phyloP scores from a whole-genome alignment of 1,140 invertebrate genomes.

The Nymphalis io region DNA sequence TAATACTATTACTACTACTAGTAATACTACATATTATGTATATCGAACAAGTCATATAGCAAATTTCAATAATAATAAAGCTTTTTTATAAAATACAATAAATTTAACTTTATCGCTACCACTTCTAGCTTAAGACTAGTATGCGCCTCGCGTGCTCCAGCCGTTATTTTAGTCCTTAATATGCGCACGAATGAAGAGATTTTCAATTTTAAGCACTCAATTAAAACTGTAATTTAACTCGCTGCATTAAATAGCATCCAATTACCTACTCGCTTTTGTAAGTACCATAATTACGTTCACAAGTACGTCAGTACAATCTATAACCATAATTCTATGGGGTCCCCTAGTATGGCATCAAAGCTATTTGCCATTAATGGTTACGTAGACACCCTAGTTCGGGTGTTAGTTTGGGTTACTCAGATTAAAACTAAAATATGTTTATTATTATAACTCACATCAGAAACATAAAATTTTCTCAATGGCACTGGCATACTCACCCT shows the following conservation, averaged over 20 bases:
- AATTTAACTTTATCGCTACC: constrained; percentile 5
- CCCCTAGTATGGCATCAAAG: not conserved
- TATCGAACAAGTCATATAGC: too few relatives aligned
- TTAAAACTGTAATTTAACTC: constrained; percentile 43
- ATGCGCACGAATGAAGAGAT: constrained; percentile 49
- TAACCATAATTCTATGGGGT: not conserved
- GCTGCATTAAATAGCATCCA: constrained; percentile 36
- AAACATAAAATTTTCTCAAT: too few relatives aligned
- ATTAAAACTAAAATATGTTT: not conserved
- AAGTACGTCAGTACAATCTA: constrained; percentile 20
- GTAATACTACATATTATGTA: too few relatives aligned
- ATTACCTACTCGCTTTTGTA: constrained; percentile 32
- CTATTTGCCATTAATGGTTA: not conserved
- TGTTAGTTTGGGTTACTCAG: too few relatives aligned
- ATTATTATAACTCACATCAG: too few relatives aligned
- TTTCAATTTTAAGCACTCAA: constrained; percentile 51
- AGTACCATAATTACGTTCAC: constrained; percentile 15
- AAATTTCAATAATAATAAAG: not conserved
- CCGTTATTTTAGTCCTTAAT: constrained; percentile 46
- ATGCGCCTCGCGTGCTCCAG: constrained; percentile 40
- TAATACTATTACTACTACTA: too few relatives aligned
- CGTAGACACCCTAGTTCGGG: not conserved
- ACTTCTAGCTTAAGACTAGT: constrained; percentile 18
- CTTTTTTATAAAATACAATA: not conserved
- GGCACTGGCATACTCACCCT: too few relatives aligned